These are phyloP conservation scores for Catalaphyllia jardinei DNA, from an alignment of 64 coral and sea anemone species.

Conservation along the genomic window DNA sequence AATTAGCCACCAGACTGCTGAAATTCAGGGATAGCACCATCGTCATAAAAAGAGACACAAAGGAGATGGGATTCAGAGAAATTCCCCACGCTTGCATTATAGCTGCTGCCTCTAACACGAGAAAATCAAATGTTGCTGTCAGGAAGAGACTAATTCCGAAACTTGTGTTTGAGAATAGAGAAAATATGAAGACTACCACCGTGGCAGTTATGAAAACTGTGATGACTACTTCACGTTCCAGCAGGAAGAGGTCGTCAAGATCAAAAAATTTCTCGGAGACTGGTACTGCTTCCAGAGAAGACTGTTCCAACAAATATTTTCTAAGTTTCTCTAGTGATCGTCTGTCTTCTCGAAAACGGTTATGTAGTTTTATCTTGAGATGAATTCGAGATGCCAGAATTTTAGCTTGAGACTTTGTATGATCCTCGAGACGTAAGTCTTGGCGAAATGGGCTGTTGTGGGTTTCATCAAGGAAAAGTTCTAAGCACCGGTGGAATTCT, in stretches of 20 bases:
- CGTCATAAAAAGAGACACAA: not conserved
- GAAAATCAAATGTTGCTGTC: not conserved
- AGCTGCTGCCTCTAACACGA: conserved; percentile 7
- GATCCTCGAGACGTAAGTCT: not conserved
- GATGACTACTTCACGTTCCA: not conserved
- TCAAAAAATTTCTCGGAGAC: not conserved
- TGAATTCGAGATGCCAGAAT: conserved; percentile 21
- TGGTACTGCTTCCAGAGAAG: not conserved
- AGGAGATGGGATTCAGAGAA: conserved; percentile 16
- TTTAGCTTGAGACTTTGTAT: not conserved
- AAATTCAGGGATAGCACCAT: not conserved
- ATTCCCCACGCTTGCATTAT: not conserved
- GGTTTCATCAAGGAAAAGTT: not conserved
- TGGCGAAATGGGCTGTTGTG: not conserved
- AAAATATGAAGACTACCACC: not conserved
- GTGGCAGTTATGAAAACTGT: not conserved
- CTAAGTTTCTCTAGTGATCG: conserved; percentile 1
- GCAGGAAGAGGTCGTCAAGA: not conserved
- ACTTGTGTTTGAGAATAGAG: not conserved
- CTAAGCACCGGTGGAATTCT: not conserved
- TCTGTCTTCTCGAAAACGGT: not conserved
- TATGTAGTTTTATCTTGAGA: not conserved
- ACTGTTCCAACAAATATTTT: not conserved
- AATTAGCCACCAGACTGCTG: not conserved
- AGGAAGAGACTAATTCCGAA: not conserved